Base-by-base conservation (phyloP, 2,113 vertebrate species). In the Phaetusa simplex region DNA sequence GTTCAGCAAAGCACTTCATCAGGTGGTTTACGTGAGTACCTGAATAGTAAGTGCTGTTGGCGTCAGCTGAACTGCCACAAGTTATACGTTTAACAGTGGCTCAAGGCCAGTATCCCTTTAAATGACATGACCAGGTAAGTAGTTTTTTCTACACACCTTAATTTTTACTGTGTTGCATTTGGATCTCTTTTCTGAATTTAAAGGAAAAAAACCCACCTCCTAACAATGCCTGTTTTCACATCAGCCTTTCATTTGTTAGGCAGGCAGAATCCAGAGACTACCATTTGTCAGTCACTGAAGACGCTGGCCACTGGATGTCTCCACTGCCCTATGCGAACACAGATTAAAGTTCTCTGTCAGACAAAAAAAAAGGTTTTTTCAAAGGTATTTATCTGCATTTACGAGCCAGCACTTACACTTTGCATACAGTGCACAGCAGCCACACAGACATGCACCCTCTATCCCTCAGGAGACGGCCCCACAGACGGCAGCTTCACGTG, bases 221-320 rank as follows among this genome's bases (percentile, higher is more conserved):
- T 76, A 77, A 32, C 55, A 73, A 30, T 14, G 36, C 47, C 24
- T 69, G 27, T 53, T 76, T 49, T 72, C 52, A 56, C 26, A 42
- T 30, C 38, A 85, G 70, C 61, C 56, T 85, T 71, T 71, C n/a
- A 20, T 15, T 38, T 73, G 40, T 49, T 17, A 43, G 42, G 56
- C 43, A 42, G 47, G 30, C 69, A 61, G 65, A 82, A 76, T 11
- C 29, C 64, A 58, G 32, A 66, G 9, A 47, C 14, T 38, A 26
- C 29, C n/a, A 69, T 19, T 12, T 70, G 34, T 62, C 83, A 82
- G 70, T 36, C 73, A 38, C 52, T 83, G 34, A 80, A 53, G 45
- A 42, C 29, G 20, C 1, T 80, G 89, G 70, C 96, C 96, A 94
- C 97, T 97, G 93, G 97, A 95, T 97, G 96, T 97, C 97, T 91